These are phyloP conservation scores for Tribolium castaneum DNA, from an alignment of 1,140 invertebrate genomes.

Conservation along the genomic window DNA sequence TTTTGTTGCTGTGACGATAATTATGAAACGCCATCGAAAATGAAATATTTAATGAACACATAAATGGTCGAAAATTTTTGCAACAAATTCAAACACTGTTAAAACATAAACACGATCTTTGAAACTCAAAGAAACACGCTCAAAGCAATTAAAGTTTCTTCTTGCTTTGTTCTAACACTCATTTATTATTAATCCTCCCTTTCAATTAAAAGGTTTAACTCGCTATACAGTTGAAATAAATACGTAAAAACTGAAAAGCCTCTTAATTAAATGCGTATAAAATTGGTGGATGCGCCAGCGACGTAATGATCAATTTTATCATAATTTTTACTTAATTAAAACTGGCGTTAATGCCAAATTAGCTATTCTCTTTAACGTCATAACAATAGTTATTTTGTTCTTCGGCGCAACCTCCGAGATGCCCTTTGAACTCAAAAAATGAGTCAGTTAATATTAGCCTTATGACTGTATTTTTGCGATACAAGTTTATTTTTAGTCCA, in stretches of 20 bases:
- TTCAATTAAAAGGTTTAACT: not conserved
- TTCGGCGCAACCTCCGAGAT: not conserved
- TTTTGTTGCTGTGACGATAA: no score
- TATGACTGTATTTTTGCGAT: not conserved
- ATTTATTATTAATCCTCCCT: not conserved
- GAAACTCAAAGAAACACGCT: not conserved
- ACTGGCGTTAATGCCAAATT: not conserved
- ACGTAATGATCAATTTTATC: not conserved
- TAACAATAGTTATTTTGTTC: not conserved
- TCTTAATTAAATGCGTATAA: not conserved
- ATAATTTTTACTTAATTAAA: not conserved
- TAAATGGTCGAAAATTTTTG: no score
- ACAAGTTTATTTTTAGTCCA: slow-evolving; percentile 10
- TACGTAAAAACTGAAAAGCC: not conserved
- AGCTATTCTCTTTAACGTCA: not conserved
- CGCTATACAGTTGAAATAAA: not conserved
- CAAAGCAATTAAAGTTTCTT: not conserved
- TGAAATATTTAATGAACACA: no score
- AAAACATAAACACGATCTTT: not conserved
- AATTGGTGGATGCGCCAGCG: slow-evolving; percentile 38
- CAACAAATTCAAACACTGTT: not conserved
- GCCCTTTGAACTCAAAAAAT: slow-evolving; percentile 9
- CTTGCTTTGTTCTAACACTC: not conserved
- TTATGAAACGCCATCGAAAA: no score
- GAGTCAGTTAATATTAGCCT: not conserved